phyloP scores from a whole-genome alignment of 2,888 invertebrate species.

The Habroteleia sp. region DNA sequence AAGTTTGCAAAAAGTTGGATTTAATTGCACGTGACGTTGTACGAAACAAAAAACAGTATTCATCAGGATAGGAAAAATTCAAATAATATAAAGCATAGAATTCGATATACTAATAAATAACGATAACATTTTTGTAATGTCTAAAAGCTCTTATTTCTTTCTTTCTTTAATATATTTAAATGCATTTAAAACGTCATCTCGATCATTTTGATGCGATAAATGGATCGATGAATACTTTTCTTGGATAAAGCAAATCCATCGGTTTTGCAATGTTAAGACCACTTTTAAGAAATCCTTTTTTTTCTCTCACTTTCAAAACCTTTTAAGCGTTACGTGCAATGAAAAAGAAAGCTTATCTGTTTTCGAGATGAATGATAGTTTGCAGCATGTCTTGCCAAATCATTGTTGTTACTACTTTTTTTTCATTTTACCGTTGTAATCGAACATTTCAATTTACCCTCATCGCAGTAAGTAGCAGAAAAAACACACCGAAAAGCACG shows the following conservation, averaged over 20 bases:
- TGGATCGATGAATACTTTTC: conserved; percentile 59
- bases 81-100: too few species aligned
- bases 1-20: conserved; percentile 22
- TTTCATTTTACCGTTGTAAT: conserved; percentile 40
- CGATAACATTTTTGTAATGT: too few species aligned
- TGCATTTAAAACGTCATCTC: conserved; percentile 48
- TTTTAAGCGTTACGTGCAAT: conserved; percentile 59
- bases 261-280: conserved; percentile 62
- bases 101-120: too few species aligned
- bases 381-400: conserved; percentile 39
- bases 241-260: conserved; percentile 59
- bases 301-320: conserved; percentile 58
- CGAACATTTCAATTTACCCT: conserved; percentile 42
- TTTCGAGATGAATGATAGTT: conserved; percentile 57
- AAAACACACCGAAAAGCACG: conserved; percentile 4
- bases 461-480: neutral
- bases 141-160: conserved; percentile 8
- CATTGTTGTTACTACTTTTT: conserved; percentile 46
- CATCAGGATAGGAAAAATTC: too few species aligned
- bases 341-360: conserved; percentile 61
- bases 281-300: conserved; percentile 59
- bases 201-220: conserved; percentile 39
- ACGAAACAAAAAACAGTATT: neutral
- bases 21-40: conserved; percentile 23
- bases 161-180: conserved; percentile 42